Conservation (phyloP, 2,797 vertebrate species). For the Okamejei kenojei region DNA sequence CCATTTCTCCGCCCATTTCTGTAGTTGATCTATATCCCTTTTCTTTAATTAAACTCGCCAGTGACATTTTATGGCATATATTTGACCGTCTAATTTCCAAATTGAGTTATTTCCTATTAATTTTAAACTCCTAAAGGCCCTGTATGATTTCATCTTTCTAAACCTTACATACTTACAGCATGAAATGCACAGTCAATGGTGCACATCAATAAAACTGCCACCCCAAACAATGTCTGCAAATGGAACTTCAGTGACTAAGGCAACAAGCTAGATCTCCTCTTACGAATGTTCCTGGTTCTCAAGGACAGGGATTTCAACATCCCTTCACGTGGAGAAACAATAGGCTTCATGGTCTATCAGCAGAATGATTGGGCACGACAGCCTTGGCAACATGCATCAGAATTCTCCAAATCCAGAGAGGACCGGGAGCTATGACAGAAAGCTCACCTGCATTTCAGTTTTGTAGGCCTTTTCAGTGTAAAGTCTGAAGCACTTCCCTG, state of each 20-base stretch:
- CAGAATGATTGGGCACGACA: background rate
- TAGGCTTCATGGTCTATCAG: background rate
- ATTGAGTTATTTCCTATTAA: too few species aligned
- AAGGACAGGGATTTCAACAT: background rate
- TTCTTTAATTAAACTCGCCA: too few species aligned
- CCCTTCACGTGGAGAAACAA: background rate
- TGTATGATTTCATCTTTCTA: too few species aligned
- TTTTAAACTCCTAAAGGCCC: too few species aligned
- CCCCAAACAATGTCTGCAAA: background rate
- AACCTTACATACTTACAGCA: too few species aligned
- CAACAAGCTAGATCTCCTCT: background rate
- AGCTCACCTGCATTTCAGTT: constrained; percentile 91
- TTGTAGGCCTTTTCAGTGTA: constrained; percentile 98
- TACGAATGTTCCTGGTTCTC: background rate
- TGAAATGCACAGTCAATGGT: too few species aligned
- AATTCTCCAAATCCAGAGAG: background rate
- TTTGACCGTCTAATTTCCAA: too few species aligned
- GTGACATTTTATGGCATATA: too few species aligned
- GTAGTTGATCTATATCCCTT: too few species aligned
- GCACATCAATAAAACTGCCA: background rate
- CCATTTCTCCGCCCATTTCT: too few species aligned
- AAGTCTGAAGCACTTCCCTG: constrained; percentile 91
- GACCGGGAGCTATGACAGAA: background rate
- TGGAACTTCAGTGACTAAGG: background rate
- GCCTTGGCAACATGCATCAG: background rate